Evolutionary conservation across 2,797 vertebrate species (phyloP), one percentile per base, ranked within the genome.

Genomic region (Gobionotothen gibberifrons): DNA sequence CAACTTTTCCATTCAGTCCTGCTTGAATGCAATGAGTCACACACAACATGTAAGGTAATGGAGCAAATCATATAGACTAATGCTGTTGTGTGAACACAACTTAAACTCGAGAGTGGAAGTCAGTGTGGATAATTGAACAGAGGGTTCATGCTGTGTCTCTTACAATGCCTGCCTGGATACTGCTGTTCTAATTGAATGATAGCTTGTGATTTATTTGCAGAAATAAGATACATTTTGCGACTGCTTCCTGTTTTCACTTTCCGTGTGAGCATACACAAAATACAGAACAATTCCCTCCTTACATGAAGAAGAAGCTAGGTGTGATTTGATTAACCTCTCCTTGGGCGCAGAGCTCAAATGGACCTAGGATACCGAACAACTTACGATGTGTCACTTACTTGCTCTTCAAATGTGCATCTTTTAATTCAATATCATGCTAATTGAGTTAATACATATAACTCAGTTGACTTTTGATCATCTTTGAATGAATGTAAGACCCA

Each of bases 271-370:
- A 26, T 4, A 26, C 22, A 55, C 3, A 19, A 15, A n/a, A 48
- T 15, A 39, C 12, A 58, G 73, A 58, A 52, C 21, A 53, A 29
- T 47, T 63, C 17, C 54, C 67, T 53, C 17, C 32, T 17, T 42
- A 19, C 16, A 13, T 17, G 17, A 49, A 59, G 17, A 32, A 58
- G 44, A n/a, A 59, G 29, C 26, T 6, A 15, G 39, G 40, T 60
- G 43, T 54, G 46, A 65, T 47, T 74, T 54, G 46, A 59, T 78
- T 47, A 51, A 78, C 68, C 39, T 54, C 13, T 42, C 51, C 62
- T 61, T 60, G 19, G 69, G 26, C 3, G 46, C 59, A 46, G 62
- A 48, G 57, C 63, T 26, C 26, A 57, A 53, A 80, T 69, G n/a
- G 65, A 54, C 82, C 76, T 62, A 42, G 43, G 26, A 26, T 15